Evolutionary conservation across 2,113 vertebrate genomes (phyloP).

Genomic region (Panthera tigris): DNA sequence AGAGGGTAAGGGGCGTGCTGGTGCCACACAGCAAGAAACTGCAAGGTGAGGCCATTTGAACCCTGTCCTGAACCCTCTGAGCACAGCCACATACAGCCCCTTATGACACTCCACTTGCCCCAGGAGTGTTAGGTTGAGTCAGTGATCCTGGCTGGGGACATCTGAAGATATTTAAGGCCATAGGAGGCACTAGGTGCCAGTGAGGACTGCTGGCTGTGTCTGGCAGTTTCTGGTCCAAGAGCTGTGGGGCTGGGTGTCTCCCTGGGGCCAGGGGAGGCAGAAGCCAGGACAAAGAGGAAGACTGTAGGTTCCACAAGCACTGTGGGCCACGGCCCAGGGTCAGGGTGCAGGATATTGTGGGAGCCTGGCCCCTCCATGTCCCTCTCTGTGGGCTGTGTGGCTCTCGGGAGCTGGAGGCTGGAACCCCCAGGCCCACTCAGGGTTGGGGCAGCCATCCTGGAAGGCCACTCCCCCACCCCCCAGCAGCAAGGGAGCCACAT

Average conservation of each 20-base stretch:
- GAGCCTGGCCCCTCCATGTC: too few relatives aligned
- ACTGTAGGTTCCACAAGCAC: not conserved
- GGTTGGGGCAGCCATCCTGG: not conserved
- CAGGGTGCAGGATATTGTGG: rapidly evolving
- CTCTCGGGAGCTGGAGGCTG: not conserved
- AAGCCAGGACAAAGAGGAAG: not conserved
- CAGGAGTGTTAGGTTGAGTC: not conserved
- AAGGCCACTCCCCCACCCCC: not conserved
- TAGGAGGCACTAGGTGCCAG: not conserved
- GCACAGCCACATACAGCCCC: rapidly evolving
- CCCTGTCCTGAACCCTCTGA: too few relatives aligned
- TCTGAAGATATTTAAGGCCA: not conserved
- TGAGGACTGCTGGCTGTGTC: not conserved
- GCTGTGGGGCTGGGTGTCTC: not conserved
- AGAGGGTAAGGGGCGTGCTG: not conserved
- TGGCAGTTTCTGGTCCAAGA: not conserved
- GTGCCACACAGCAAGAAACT: not conserved
- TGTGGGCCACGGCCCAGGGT: not conserved
- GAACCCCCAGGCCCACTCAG: not conserved
- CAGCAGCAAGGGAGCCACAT: not conserved
- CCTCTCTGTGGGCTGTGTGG: not conserved
- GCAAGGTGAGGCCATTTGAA: not conserved
- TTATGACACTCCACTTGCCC: not conserved
- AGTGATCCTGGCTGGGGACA: not conserved
- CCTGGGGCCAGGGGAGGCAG: rapidly evolving